Percentiles rank a stretch among this genome's conserved stretches.
Evolutionary conservation across 2,113 vertebrate genomes (phyloP).

Genomic region (Elachura formosa): DNA sequence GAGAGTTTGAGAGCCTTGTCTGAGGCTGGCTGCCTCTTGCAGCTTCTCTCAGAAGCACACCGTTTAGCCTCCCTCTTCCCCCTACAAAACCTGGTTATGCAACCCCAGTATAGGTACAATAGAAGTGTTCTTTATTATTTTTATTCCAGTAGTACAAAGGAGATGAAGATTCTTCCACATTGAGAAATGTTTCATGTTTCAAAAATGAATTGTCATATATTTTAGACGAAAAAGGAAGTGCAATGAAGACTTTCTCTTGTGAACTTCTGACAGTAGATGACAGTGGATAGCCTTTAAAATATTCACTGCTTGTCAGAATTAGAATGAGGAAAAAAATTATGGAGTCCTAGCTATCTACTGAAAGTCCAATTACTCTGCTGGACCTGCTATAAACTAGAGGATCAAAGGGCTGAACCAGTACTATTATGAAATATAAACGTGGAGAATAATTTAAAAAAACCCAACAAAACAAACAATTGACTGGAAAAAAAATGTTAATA

Average conservation of each 20-base stretch:
- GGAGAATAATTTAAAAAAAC: background rate
- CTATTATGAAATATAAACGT: background rate
- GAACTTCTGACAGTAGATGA: background rate
- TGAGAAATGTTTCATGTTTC: background rate
- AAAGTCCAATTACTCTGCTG: background rate
- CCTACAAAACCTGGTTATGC: background rate
- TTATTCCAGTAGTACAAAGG: background rate
- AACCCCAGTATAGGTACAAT: background rate
- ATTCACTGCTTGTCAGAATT: background rate
- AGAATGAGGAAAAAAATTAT: background rate
- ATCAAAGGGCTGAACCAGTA: background rate
- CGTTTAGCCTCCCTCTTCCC: too few relatives aligned
- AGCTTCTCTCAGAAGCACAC: background rate
- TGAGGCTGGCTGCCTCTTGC: background rate
- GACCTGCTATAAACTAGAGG: background rate
- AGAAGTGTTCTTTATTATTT: background rate
- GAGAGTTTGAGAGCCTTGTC: background rate
- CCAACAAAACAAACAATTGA: background rate
- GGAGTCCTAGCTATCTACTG: background rate
- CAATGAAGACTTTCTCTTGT: background rate
- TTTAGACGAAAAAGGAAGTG: background rate
- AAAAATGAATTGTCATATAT: background rate
- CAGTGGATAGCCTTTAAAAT: background rate
- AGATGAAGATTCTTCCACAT: background rate
- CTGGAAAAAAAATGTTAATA: background rate